These are phyloP conservation scores for Chironomus riparius DNA, from an alignment of 2,888 invertebrate species.

Conservation along the genomic window DNA sequence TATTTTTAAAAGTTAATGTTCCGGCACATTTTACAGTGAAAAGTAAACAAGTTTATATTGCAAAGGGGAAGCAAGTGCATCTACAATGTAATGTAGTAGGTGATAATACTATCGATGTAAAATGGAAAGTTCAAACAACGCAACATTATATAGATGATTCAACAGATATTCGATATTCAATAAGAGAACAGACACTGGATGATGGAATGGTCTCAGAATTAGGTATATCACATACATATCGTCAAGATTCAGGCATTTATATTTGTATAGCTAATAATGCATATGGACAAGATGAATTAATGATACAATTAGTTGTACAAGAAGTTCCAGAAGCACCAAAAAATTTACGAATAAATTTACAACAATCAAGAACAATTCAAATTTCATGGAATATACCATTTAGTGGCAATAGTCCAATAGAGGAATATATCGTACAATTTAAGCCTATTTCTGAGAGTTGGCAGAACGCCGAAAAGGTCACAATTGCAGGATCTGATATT, in stretches of 20 bases:
- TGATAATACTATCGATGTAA: slow-evolving; percentile 78
- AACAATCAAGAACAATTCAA: slow-evolving; percentile 73
- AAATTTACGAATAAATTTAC: slow-evolving; percentile 74
- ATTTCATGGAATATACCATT: slow-evolving; percentile 86
- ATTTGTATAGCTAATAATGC: slow-evolving; percentile 81
- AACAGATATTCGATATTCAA: slow-evolving; percentile 63
- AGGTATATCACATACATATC: slow-evolving; percentile 71
- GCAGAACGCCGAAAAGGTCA: slow-evolving; percentile 73
- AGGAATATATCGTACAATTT: slow-evolving; percentile 80
- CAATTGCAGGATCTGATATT: slow-evolving; percentile 73
- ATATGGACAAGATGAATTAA: slow-evolving; percentile 85
- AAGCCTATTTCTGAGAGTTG: slow-evolving; percentile 79
- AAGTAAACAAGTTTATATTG: slow-evolving; percentile 70
- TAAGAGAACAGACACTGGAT: slow-evolving; percentile 65
- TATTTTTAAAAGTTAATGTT: slow-evolving; percentile 81
- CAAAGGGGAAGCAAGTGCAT: slow-evolving; percentile 72
- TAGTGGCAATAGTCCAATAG: slow-evolving; percentile 80
- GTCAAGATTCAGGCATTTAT: slow-evolving; percentile 82
- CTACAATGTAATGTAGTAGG: slow-evolving; percentile 80
- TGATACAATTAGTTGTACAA: slow-evolving; percentile 82
- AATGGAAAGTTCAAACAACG: slow-evolving; percentile 62
- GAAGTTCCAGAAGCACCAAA: slow-evolving; percentile 85
- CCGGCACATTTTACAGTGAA: slow-evolving; percentile 80
- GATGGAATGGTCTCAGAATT: slow-evolving; percentile 79
- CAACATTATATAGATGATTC: slow-evolving; percentile 66